Percentiles rank a stretch among this genome's conserved stretches.
phyloP scores from a whole-genome alignment of 2,113 vertebrate species.

The Limnothrissa miodon region DNA sequence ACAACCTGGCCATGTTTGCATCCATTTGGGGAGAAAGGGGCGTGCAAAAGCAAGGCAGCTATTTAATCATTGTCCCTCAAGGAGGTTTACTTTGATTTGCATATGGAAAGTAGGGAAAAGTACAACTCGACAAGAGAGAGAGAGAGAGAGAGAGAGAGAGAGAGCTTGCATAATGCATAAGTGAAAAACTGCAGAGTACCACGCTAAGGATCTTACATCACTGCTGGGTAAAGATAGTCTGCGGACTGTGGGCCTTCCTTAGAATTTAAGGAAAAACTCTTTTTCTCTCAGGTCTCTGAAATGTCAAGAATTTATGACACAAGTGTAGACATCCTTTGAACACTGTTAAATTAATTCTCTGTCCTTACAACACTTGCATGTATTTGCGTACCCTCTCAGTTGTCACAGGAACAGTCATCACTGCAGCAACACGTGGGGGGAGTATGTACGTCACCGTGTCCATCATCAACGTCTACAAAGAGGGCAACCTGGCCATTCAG shows the following conservation, averaged over 20 bases:
- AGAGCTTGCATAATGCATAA: conserved; percentile 25
- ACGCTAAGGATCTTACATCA: conserved; percentile 32
- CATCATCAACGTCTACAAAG: conserved; percentile 93
- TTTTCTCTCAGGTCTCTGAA: background rate
- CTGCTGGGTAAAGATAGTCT: conserved; percentile 11
- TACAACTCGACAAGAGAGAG: conserved; percentile 22
- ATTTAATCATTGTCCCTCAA: conserved; percentile 46
- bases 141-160: conserved; percentile 42
- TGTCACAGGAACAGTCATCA: conserved; percentile 89
- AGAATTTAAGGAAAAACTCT: background rate
- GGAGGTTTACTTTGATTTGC: conserved; percentile 50
- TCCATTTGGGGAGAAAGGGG: conserved; percentile 31
- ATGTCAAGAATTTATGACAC: conserved; percentile 5
- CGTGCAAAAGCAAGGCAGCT: conserved; percentile 51
- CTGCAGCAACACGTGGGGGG: conserved; percentile 73
- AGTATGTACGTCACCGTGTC: conserved; percentile 88
- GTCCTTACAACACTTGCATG: background rate
- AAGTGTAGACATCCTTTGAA: background rate
- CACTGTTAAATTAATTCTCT: background rate
- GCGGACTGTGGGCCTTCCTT: background rate
- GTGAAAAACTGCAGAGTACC: conserved; percentile 29
- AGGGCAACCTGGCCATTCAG: conserved; percentile 89
- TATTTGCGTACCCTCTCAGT: conserved; percentile 65
- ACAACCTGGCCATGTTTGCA: conserved; percentile 47
- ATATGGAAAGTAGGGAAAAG: conserved; percentile 36